Conservation (phyloP, 2,797 vertebrate species). For the Tiaroga cobitis region DNA sequence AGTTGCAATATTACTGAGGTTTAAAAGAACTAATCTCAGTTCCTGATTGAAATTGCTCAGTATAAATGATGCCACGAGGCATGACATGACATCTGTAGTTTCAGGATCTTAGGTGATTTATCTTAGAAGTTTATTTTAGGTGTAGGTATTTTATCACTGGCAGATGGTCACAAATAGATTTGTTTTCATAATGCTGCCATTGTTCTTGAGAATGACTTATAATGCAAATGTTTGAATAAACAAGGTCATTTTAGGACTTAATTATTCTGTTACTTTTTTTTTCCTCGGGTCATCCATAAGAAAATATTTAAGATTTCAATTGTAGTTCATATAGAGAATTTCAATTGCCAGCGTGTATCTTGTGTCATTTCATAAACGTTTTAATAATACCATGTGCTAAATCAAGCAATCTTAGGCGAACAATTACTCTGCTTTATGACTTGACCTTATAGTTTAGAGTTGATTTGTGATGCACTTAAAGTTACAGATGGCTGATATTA, state of each 20-base stretch:
- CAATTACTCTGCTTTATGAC: slow-evolving; percentile 36
- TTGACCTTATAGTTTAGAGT: slow-evolving; percentile 35
- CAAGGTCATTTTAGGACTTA: neutral
- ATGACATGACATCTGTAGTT: slow-evolving; percentile 18
- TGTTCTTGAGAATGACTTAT: neutral
- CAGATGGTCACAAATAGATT: slow-evolving; percentile 5
- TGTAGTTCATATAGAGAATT: neutral
- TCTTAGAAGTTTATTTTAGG: slow-evolving; percentile 22
- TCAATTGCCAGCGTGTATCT: neutral
- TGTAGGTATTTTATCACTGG: neutral
- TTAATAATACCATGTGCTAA: slow-evolving; percentile 1
- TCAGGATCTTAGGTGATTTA: slow-evolving; percentile 11
- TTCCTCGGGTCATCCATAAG: neutral
- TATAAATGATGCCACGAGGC: neutral
- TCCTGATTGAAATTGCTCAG: neutral
- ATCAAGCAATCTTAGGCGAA: slow-evolving; percentile 7
- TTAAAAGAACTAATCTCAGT: neutral
- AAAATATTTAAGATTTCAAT: neutral
- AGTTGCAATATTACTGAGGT: neutral
- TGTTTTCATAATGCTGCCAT: neutral
- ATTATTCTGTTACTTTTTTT: neutral
- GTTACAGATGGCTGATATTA: slow-evolving; percentile 50
- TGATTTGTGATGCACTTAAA: slow-evolving; percentile 47
- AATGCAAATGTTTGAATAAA: neutral
- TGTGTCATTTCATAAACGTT: neutral